These are phyloP conservation scores for Drosophila tripunctata DNA, from an alignment of 2,888 invertebrate genomes.

Conservation along the genomic window DNA sequence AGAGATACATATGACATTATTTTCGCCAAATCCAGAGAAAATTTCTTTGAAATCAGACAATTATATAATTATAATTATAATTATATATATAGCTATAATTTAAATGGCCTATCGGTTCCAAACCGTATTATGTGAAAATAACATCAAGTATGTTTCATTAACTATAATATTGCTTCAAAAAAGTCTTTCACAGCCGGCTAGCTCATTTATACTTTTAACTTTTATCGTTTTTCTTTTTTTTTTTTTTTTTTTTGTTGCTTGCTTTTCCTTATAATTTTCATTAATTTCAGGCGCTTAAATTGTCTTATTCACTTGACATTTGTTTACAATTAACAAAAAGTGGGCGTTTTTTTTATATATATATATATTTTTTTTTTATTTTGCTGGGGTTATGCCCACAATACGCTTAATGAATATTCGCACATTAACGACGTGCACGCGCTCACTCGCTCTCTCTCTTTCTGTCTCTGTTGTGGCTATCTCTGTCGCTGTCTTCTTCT, in stretches of 20 bases:
- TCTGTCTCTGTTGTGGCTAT: background rate
- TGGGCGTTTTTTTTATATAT: constrained; percentile 17
- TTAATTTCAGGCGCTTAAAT: constrained; percentile 48
- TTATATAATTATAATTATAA: no score
- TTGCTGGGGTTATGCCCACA: constrained; percentile 29
- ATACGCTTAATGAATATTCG: constrained; percentile 72
- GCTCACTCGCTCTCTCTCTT: background rate
- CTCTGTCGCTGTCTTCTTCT: constrained; percentile 9
- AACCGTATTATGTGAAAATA: no score
- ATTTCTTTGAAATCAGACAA: no score
- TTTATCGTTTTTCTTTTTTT: background rate
- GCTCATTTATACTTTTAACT: no score
- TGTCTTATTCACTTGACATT: constrained; percentile 44
- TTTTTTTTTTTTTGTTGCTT: background rate
- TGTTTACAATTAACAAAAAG: constrained; percentile 58
- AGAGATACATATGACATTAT: no score
- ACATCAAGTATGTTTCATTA: no score
- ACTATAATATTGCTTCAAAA: no score
- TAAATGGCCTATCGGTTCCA: no score
- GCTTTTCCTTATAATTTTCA: constrained; percentile 29
- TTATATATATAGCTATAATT: no score
- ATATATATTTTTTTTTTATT: no score
- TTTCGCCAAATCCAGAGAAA: no score
- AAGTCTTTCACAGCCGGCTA: no score
- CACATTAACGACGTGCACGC: constrained; percentile 62